Evolutionary conservation across 2,888 invertebrate genomes (phyloP), one percentile per base, ranked within the genome.

Genomic region (Lepetodrilus schrolli): DNA sequence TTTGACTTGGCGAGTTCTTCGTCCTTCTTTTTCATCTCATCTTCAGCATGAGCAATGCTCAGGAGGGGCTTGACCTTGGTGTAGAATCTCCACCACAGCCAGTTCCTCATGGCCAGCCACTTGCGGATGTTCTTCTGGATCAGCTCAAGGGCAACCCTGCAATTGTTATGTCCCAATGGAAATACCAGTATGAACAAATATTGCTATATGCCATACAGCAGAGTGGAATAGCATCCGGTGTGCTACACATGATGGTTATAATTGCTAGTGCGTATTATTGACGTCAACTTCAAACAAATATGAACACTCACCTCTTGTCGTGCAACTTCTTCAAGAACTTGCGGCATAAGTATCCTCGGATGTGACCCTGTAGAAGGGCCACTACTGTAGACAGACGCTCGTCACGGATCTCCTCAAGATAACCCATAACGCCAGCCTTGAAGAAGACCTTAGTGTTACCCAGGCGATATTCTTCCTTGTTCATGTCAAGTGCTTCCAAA

Each of bases 391-490:
- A 86, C 87, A 99, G 93, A 93, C 98, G 96, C 92, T 99, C 99
- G 92, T 99, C 99, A 94, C 99, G 97, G 93, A 99, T 94, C 93
- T 99, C 99, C 92, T 99, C 99, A 95, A 99, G 96, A 93, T 96
- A 96, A 96, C 99, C 99, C 94, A 99, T 93, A 92, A 99, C 98
- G 94, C 99, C 99, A 89, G 99, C 99, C 91, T 99, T 97, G 97
- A 99, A 99, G 96, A 99, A 99, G 95, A 98, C 98, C 96, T 99
- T 99, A 84, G 98, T 99, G 92, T 96, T 96, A 92, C 99, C 99
- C 92, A 98, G 95, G 93, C 97, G 95, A 94, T 96, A 99, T 92
- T 94, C 95, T 91, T 98, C 98, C 83, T 95, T 93, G 92, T 97
- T 97, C 91, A 99, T 94, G 91, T 93, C 94, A 30, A 92, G 90